phyloP scores from a whole-genome alignment of 2,888 invertebrate genomes.

The Agelastica alni region DNA sequence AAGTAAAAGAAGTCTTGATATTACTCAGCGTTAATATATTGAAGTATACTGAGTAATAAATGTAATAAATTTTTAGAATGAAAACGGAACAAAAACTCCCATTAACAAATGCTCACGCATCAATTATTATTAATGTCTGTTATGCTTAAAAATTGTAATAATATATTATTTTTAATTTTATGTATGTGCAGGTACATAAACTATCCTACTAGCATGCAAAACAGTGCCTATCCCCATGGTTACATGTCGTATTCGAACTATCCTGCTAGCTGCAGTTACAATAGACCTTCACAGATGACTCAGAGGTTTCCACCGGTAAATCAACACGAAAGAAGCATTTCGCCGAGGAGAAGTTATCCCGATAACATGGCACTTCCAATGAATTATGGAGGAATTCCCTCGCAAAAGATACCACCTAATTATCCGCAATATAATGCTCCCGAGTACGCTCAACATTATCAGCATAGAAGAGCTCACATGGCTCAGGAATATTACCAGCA shows the following conservation, averaged over 20 bases:
- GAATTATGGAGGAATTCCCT: slow-evolving; percentile 41
- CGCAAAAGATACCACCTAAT: slow-evolving; percentile 44
- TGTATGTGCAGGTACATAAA: slow-evolving; percentile 27
- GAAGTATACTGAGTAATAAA: no score
- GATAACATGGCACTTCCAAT: slow-evolving; percentile 41
- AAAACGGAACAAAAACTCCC: no score
- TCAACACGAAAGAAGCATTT: slow-evolving; percentile 44
- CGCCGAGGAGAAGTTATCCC: slow-evolving; percentile 45
- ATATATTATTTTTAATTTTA: not conserved
- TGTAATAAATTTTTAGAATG: no score
- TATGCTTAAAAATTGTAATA: no score
- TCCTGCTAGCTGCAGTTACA: slow-evolving; percentile 33
- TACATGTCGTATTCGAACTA: slow-evolving; percentile 32
- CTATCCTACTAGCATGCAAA: slow-evolving; percentile 36
- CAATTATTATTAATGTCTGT: no score
- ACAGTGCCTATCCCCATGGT: slow-evolving; percentile 30
- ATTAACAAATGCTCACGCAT: no score
- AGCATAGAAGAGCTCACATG: slow-evolving; percentile 39
- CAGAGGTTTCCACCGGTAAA: slow-evolving; percentile 37
- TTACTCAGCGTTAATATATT: no score
- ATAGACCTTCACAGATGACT: slow-evolving; percentile 36
- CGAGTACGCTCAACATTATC: slow-evolving; percentile 50
- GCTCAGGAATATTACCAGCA: slow-evolving; percentile 42
- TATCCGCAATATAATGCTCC: slow-evolving; percentile 42
- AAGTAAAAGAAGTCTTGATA: no score